phyloP scores from a whole-genome alignment of 1,140 invertebrate genomes.

The Procambarus virginalis region DNA sequence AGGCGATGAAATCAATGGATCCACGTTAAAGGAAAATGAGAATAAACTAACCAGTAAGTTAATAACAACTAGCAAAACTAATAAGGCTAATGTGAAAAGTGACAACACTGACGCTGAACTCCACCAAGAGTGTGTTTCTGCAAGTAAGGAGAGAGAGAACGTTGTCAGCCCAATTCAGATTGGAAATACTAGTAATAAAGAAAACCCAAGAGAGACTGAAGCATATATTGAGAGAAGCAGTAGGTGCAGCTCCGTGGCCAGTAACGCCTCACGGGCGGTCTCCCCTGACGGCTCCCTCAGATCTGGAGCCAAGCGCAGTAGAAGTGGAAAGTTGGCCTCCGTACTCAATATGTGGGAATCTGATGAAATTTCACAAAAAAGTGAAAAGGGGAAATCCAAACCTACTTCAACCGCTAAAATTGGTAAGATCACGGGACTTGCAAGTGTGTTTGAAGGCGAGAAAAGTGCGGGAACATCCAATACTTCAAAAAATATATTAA shows the following conservation, averaged over 20 bases:
- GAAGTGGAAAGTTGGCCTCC: slow-evolving; percentile 45
- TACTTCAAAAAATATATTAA: background rate
- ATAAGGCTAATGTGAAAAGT: background rate
- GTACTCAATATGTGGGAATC: slow-evolving; percentile 40
- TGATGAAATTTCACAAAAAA: slow-evolving; percentile 36
- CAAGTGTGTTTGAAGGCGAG: slow-evolving; percentile 60
- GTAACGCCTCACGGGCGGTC: slow-evolving; percentile 35
- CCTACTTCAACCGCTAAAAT: slow-evolving; percentile 11
- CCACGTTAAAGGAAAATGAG: background rate
- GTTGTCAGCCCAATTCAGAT: background rate
- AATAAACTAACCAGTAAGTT: background rate
- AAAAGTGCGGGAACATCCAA: slow-evolving; percentile 22
- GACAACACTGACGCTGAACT: background rate
- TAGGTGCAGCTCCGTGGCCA: slow-evolving; percentile 53
- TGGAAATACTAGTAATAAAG: slow-evolving; percentile 4
- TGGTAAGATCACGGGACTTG: slow-evolving; percentile 55
- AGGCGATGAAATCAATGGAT: background rate
- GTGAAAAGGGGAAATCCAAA: slow-evolving; percentile 20
- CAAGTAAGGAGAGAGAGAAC: background rate
- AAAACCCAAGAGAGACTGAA: background rate
- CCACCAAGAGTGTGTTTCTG: background rate
- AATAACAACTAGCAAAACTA: background rate
- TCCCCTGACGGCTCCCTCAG: slow-evolving; percentile 43
- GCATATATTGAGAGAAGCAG: slow-evolving; percentile 35
- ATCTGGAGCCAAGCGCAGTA: slow-evolving; percentile 34